Evolutionary conservation across 2,888 invertebrate species (phyloP), one percentile per base, ranked within the genome.

Genomic region (Eilema griseolum): DNA sequence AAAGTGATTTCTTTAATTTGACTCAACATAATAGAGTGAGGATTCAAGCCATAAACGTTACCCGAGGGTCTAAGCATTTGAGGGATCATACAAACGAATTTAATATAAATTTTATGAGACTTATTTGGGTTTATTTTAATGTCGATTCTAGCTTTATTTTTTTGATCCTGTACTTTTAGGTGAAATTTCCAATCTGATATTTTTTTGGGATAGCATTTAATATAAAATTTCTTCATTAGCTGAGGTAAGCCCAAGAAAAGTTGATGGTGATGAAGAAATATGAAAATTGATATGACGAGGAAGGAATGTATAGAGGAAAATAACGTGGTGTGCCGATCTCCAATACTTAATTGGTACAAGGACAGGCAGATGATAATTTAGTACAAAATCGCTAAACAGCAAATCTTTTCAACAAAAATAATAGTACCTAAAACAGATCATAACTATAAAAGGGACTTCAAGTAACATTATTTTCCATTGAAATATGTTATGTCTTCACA

Each of bases 1-100:
- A 69, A 64, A 70, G 66, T 73, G 72, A 72, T 75, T 73, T 73
- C 74, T 80, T 79, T 71, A 61, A 71, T 77, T 71, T 61, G 60
- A 61, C 31, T 61, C 56, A 69, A 63, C 70, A 70, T 71, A 76
- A 79, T 79, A 66, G 75, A 65, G 69, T 61, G 76, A 80, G 72
- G 72, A 77, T 72, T 66, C 62, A 56, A 67, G 74, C 72, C 83
- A 60, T 75, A 80, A 76, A 75, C 73, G 73, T 77, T 71, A 74
- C 73, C 59, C 71, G 64, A 75, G 70, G 73, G 69, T 70, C 67
- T 74, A 70, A 77, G 71, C 69, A 69, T 77, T 71, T 82, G 70
- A 77, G 70, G 41, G 56, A 60, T 37, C 56, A 66, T 33, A 52
- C 62, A 71, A 74, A 61, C 56, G 63, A 46, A 66, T 69, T 66